Evolutionary conservation across 2,797 vertebrate species (phyloP).

Genomic region (Enteromius thamalakanensis): DNA sequence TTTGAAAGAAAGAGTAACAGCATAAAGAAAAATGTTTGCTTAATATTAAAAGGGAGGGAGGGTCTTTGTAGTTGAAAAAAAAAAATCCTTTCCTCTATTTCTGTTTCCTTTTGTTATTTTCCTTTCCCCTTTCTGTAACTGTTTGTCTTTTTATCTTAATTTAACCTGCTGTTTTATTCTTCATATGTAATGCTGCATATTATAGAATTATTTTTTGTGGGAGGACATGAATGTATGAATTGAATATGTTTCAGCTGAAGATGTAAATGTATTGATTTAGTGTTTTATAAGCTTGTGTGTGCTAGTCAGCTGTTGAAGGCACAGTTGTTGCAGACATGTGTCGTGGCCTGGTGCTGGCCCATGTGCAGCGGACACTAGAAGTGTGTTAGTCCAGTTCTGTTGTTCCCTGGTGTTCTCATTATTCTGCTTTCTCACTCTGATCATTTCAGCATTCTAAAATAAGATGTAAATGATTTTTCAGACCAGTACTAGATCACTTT

Average conservation of each 20-base stretch:
- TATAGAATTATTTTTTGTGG: not conserved
- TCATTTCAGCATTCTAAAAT: not conserved
- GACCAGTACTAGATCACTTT: not conserved
- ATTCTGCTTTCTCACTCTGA: not conserved
- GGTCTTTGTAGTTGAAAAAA: conserved; percentile 2
- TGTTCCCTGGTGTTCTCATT: not conserved
- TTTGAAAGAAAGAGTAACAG: not conserved
- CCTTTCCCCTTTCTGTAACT: conserved; percentile 3
- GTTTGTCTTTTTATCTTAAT: not conserved
- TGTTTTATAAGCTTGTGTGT: conserved; percentile 35
- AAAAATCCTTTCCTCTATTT: conserved; percentile 3
- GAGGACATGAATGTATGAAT: not conserved
- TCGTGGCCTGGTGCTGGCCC: conserved; percentile 41
- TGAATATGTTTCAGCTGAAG: not conserved
- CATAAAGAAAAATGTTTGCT: not conserved
- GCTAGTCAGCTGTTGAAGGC: conserved; percentile 43
- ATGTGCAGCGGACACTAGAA: conserved; percentile 4
- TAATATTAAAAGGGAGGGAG: not conserved
- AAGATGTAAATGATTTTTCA: not conserved
- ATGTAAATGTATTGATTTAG: not conserved
- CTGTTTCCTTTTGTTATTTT: conserved; percentile 14
- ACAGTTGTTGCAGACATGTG: conserved; percentile 44
- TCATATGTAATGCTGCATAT: not conserved
- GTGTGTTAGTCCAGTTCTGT: conserved; percentile 1
- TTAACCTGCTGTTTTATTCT: not conserved